These are phyloP conservation scores for Manduca sexta DNA, from an alignment of 1,140 invertebrate species.

Conservation along the genomic window DNA sequence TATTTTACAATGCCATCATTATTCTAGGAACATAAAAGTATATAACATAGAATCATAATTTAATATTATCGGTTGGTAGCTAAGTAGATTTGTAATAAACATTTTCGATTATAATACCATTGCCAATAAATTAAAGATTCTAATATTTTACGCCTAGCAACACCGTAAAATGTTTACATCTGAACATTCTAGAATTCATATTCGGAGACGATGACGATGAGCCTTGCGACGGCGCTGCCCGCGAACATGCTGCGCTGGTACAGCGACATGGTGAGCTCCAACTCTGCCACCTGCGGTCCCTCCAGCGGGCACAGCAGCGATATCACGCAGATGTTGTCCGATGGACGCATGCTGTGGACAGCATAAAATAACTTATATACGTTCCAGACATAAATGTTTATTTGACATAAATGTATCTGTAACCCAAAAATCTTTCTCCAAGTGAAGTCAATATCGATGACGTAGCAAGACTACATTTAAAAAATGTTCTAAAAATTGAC, in stretches of 20 bases:
- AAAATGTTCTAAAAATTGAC: background rate
- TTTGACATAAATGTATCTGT: too few species aligned
- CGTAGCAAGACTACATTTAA: background rate
- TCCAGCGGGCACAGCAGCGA: conserved; percentile 80
- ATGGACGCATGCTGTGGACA: conserved; percentile 47
- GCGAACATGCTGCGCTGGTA: conserved; percentile 80
- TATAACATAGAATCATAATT: too few species aligned
- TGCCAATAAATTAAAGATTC: background rate
- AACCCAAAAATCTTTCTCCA: too few species aligned
- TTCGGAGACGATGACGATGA: conserved; percentile 89
- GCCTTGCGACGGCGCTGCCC: conserved; percentile 88
- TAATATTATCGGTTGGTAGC: too few species aligned
- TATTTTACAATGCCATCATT: too few species aligned
- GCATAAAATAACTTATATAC: too few species aligned
- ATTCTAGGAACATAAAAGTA: too few species aligned
- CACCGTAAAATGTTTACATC: background rate
- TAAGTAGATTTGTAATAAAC: too few species aligned
- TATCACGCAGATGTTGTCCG: conserved; percentile 72
- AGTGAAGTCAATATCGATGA: too few species aligned
- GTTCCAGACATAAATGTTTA: too few species aligned
- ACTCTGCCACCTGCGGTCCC: conserved; percentile 92
- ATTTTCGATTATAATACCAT: too few species aligned
- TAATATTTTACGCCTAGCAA: background rate
- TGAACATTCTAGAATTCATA: conserved; percentile 84
- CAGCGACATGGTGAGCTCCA: conserved; percentile 90